Evolutionary conservation across 2,797 vertebrate genomes (phyloP).

Genomic region (Megalops cyprinoides): DNA sequence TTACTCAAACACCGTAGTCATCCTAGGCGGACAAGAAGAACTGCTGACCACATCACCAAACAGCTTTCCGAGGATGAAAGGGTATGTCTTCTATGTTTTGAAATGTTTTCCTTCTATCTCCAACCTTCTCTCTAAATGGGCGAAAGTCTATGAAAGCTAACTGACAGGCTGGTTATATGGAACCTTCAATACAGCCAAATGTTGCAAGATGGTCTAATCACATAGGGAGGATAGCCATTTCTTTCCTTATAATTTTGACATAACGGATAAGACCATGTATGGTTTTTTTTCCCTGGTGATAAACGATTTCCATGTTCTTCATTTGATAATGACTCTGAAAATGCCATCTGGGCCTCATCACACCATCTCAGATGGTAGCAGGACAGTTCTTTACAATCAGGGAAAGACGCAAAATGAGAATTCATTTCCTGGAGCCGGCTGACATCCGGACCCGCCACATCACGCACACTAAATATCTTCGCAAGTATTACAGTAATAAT

Average conservation of each 20-base stretch:
- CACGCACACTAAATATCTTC: too few species aligned
- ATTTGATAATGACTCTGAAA: not conserved
- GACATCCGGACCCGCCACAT: not conserved
- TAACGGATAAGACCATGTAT: too few species aligned
- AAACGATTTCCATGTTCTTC: not conserved
- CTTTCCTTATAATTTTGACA: too few species aligned
- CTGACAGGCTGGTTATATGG: too few species aligned
- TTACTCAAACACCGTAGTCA: conserved; percentile 88
- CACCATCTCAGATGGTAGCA: not conserved
- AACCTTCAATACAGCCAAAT: too few species aligned
- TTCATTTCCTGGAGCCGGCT: not conserved
- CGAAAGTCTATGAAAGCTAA: too few species aligned
- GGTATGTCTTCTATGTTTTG: conserved; percentile 66
- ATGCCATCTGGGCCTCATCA: not conserved
- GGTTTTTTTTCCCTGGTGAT: not conserved
- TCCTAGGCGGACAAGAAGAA: conserved; percentile 86
- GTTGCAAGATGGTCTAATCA: too few species aligned
- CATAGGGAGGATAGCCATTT: too few species aligned
- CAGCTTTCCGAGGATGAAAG: conserved; percentile 89
- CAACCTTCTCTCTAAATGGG: too few species aligned
- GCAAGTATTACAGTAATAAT: not conserved
- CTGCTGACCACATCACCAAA: conserved; percentile 86
- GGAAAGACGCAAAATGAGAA: not conserved
- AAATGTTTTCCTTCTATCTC: too few species aligned
- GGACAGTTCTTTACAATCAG: not conserved